A percentile compares a stretch with the other conserved stretches of the same genome.
Conservation (phyloP, 2,113 vertebrate species). For the Bubalus kerabau region DNA sequence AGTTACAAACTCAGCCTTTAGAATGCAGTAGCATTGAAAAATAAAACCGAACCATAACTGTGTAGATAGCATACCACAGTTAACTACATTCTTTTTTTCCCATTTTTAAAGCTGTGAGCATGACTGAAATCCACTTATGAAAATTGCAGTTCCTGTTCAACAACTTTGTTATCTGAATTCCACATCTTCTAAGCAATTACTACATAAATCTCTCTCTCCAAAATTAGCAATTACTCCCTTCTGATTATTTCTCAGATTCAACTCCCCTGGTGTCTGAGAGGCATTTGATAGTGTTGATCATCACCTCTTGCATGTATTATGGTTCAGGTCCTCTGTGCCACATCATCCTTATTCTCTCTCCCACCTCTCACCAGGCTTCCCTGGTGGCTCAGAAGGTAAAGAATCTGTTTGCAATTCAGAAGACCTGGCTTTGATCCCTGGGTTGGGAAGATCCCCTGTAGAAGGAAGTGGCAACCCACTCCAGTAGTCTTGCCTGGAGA, state of each 20-base stretch:
- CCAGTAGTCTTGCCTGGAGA: not conserved
- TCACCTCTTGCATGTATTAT: not conserved
- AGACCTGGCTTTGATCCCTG: not conserved
- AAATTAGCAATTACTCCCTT: not conserved
- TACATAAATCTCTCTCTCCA: not conserved
- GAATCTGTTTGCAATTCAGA: not conserved
- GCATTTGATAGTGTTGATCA: not conserved
- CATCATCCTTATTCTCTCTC: not conserved
- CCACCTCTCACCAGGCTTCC: not conserved
- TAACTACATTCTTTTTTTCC: not conserved
- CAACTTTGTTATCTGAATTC: not conserved
- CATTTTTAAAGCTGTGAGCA: not conserved
- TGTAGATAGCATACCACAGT: not conserved
- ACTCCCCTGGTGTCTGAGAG: not conserved
- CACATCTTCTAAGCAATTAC: not conserved
- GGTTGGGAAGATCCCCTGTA: not conserved
- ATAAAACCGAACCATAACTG: too few relatives aligned
- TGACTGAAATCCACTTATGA: not conserved
- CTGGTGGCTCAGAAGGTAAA: not conserved
- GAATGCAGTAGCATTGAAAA: not conserved
- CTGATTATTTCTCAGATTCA: not conserved
- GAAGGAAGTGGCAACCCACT: not conserved
- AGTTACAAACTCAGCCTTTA: conserved; percentile 14
- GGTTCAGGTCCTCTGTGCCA: not conserved
- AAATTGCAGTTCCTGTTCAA: not conserved